A percentile compares a stretch with the other conserved stretches of the same genome.
These are phyloP conservation scores for Drosophila yooni DNA, from an alignment of 2,888 invertebrate genomes.

Conservation along the genomic window DNA sequence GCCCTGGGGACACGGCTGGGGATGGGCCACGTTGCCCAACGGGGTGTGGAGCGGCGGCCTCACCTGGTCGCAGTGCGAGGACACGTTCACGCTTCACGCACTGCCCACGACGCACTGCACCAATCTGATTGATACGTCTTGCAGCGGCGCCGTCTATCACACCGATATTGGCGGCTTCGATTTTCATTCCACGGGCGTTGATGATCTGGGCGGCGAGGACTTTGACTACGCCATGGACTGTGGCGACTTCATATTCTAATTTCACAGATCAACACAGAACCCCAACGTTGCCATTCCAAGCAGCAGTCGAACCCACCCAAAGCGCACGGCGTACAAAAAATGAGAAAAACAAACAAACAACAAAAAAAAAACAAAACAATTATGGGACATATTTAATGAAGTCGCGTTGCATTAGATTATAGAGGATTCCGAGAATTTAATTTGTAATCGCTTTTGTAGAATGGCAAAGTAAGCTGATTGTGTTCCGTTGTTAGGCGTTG, in stretches of 20 bases:
- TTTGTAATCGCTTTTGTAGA: slow-evolving; percentile 45
- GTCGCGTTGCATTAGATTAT: slow-evolving; percentile 10
- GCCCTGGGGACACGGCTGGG: slow-evolving; percentile 91
- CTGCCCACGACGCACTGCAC: slow-evolving; percentile 88
- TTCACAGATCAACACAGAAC: slow-evolving; percentile 4
- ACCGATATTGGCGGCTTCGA: slow-evolving; percentile 88
- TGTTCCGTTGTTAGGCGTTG: slow-evolving; percentile 35
- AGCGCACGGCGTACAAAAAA: slow-evolving; percentile 13
- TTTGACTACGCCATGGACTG: slow-evolving; percentile 90
- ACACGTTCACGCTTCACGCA: slow-evolving; percentile 88
- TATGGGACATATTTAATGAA: slow-evolving; percentile 1
- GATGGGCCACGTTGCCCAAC: slow-evolving; percentile 89
- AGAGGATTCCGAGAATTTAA: slow-evolving; percentile 25
- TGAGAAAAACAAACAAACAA: not conserved
- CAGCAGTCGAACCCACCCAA: slow-evolving; percentile 47
- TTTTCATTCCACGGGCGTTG: slow-evolving; percentile 85
- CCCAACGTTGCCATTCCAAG: slow-evolving; percentile 19
- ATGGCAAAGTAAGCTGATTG: slow-evolving; percentile 30
- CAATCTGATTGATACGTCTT: slow-evolving; percentile 87
- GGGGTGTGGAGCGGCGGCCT: slow-evolving; percentile 89
- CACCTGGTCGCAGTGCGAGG: slow-evolving; percentile 89
- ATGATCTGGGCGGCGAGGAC: slow-evolving; percentile 86
- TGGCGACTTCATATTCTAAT: slow-evolving; percentile 90
- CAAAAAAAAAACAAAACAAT: not conserved
- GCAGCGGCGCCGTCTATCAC: slow-evolving; percentile 87